Percentiles rank a stretch among this genome's conserved stretches.
Evolutionary conservation across 2,888 invertebrate genomes (phyloP).

Genomic region (Scelioninae gen. 2): DNA sequence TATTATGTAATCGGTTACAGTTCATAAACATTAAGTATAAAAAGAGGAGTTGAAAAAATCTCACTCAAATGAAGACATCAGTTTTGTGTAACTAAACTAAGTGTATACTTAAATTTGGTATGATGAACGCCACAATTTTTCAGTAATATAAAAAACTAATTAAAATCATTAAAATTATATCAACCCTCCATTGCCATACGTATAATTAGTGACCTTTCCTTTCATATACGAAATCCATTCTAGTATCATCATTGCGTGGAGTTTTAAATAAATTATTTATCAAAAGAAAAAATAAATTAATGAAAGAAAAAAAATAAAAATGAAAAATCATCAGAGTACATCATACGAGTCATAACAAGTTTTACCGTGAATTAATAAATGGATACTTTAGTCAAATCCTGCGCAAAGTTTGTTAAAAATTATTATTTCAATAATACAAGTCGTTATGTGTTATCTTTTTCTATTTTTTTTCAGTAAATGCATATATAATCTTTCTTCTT

Average conservation of each 20-base stretch:
- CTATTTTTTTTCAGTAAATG: too few relatives aligned
- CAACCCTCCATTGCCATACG: too few relatives aligned
- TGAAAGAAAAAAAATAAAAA: too few relatives aligned
- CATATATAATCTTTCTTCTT: too few relatives aligned
- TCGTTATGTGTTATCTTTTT: too few relatives aligned
- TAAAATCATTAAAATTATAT: too few relatives aligned
- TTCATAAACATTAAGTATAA: constrained; percentile 39
- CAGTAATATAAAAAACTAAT: too few relatives aligned
- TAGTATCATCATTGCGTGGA: too few relatives aligned
- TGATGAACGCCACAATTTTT: constrained; percentile 2
- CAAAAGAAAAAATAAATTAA: background rate
- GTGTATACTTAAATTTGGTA: background rate
- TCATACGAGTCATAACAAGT: background rate
- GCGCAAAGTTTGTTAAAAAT: constrained; percentile 18
- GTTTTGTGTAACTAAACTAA: constrained; percentile 33
- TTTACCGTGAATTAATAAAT: background rate
- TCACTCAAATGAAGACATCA: constrained; percentile 50
- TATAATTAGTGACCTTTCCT: too few relatives aligned
- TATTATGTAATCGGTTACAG: constrained; percentile 23
- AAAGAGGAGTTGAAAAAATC: constrained; percentile 27
- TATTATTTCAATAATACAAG: constrained; percentile 10
- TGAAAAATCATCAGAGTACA: background rate
- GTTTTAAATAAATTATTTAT: background rate
- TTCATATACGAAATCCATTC: too few relatives aligned
- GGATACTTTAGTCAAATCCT: constrained; percentile 15